phyloP scores from a whole-genome alignment of 2,888 invertebrate genomes.

The Lordiphosa fenestrarum region DNA sequence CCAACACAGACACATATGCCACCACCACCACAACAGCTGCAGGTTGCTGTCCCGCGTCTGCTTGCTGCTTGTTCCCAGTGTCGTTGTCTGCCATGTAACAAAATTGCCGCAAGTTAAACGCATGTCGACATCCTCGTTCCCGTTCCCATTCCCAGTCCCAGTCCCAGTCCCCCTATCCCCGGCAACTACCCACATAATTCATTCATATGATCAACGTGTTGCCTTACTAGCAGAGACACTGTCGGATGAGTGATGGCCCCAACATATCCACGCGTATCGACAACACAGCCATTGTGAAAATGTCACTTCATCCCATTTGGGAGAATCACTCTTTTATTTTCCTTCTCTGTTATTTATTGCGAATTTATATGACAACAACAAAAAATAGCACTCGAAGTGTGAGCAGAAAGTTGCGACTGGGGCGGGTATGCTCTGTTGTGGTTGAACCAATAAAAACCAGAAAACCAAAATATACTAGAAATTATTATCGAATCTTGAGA shows the following conservation, averaged over 20 bases:
- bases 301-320: slow-evolving; percentile 70
- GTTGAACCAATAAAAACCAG: slow-evolving; percentile 18
- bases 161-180: slow-evolving; percentile 4
- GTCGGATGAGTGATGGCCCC: slow-evolving; percentile 65
- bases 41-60: slow-evolving; percentile 42
- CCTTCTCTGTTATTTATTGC: slow-evolving; percentile 32
- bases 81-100: slow-evolving; percentile 63
- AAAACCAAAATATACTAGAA: slow-evolving; percentile 12
- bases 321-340: slow-evolving; percentile 2
- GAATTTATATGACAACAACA: slow-evolving; percentile 38
- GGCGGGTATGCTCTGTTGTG: neutral
- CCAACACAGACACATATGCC: slow-evolving; percentile 58
- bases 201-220: slow-evolving; percentile 74
- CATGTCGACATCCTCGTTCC: slow-evolving; percentile 62
- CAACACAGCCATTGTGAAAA: slow-evolving; percentile 73
- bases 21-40: slow-evolving; percentile 56
- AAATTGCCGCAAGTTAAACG: slow-evolving; percentile 76
- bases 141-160: slow-evolving; percentile 1
- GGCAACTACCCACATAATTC: slow-evolving; percentile 69
- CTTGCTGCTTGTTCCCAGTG: slow-evolving; percentile 39
- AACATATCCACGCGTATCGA: slow-evolving; percentile 65
- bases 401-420: slow-evolving; percentile 10
- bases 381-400: slow-evolving; percentile 40
- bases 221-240: slow-evolving; percentile 20
- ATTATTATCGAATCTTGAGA: slow-evolving; percentile 10